Evolutionary conservation across 2,888 invertebrate genomes (phyloP).

Genomic region (Cosmopolites sordidus): DNA sequence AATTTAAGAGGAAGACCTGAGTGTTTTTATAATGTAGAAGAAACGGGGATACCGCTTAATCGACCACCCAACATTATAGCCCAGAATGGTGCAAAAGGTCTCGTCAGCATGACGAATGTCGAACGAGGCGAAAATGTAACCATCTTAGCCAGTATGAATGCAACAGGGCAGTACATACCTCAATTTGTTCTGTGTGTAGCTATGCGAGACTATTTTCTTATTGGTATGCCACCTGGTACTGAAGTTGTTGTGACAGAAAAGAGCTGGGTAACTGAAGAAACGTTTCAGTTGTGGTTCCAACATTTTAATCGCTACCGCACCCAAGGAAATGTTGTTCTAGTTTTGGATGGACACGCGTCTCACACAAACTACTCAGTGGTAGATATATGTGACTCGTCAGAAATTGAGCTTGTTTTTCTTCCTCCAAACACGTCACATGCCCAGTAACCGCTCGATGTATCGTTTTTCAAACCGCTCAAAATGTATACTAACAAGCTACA

Average conservation of each 20-base stretch:
- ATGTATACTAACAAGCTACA: constrained; percentile 6
- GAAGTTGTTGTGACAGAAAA: constrained; percentile 6
- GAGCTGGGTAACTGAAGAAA: constrained; percentile 6
- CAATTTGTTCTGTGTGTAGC: background rate
- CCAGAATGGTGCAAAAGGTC: background rate
- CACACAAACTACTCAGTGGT: too few species aligned
- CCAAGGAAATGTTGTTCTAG: background rate
- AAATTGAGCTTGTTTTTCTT: too few species aligned
- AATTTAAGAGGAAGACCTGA: constrained; percentile 6
- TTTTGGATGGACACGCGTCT: too few species aligned
- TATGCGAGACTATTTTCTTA: constrained; percentile 2
- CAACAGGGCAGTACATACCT: background rate
- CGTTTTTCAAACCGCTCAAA: constrained; percentile 2
- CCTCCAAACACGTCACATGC: background rate
- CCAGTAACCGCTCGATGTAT: background rate
- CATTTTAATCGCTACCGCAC: constrained; percentile 3
- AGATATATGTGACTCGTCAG: too few species aligned
- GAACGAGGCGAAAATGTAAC: constrained; percentile 3
- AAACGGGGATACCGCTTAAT: constrained; percentile 1
- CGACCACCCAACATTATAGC: constrained; percentile 2
- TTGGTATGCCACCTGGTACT: constrained; percentile 4
- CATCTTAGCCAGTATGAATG: constrained; percentile 2
- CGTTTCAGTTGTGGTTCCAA: background rate
- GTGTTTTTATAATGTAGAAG: background rate
- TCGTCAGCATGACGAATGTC: background rate